Evolutionary conservation across 1,140 invertebrate genomes (phyloP), one percentile per base, ranked within the genome.

Genomic region (Ganaspis sp.): DNA sequence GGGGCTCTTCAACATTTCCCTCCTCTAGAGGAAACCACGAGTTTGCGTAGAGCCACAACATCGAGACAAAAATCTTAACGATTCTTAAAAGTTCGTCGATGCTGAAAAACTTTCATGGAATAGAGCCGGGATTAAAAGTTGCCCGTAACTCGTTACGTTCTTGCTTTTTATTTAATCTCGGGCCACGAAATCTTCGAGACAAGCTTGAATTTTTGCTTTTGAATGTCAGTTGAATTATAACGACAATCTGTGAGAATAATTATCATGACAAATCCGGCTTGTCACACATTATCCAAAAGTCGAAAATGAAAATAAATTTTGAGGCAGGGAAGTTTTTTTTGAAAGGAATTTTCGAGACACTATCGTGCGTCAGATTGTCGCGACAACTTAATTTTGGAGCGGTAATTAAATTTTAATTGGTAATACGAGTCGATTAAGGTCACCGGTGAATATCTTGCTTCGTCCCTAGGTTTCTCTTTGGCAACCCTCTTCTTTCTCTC

Each of bases 381-480:
- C 83, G 74, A 84, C 79, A 80, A 86, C 83, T 87, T 84, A 79
- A 85, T 86, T 86, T 80, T 75, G 70, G 69, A 64, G 34, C 49
- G 81, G 81, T 86, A 83, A 87, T 88, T 87, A 88, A 88, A 87
- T 87, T 87, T 88, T 88, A 88, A 88, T 88, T 88, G 87, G 85
- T 84, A 87, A 87, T 85, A 83, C 82, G 84, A 88, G 83, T 83
- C 83, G 85, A 88, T 88, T 86, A 87, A 86, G 84, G 84, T 74
- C 11, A 70, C 72, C 75, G 78, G 77, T 79, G 81, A 73, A 72
- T 80, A 81, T 82, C 79, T 81, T 53, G 64, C 45, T 74, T 42
- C 58, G 76, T 81, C 74, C 72, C 64, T 77, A 54, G 23, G 76
- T 74, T 58, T 70, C 77, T 49, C 23, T 81, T 45, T 34, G 53